Base-by-base conservation (phyloP, 2,113 vertebrate species). In the Pterocles gutturalis region DNA sequence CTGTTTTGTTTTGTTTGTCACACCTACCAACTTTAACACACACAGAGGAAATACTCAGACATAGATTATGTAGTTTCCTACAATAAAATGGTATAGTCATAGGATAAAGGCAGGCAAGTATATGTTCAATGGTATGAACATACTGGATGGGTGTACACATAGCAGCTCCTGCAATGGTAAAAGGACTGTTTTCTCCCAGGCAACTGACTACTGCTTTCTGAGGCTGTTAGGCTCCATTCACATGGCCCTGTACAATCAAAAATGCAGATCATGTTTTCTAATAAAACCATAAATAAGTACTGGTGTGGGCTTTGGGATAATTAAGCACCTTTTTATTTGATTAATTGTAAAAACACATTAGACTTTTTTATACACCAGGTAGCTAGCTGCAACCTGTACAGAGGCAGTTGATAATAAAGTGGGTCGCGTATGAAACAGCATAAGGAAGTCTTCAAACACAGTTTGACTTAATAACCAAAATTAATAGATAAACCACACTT, bases 121-220 rank as follows among this genome's bases (percentile, higher is more conserved):
- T 10, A 6, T n/a, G 25, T 41, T 66, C 62, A 62, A 10, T 48
- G 33, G 11, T 7, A 14, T 2, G 25, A 83, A 41, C 2, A 1
- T 36, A 25, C 24, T 70, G 45, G 10, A 29, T 17, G 66, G 24
- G 8, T 61, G 24, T 7, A 25, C 24, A 7, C 0, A 0, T 11
- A 34, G 45, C 62, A 54, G n/a, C 31, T 69, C 31, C 29, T 72
- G n/a, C 54, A 49, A 24, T 0, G 3, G 5, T 69, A 38, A 18
- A 49, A 83, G 12, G 25, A 70, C 6, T 7, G 6, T 60, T 31
- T 34, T 71, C 51, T 71, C 7, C 25, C 33, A 84, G 46, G 1
- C 26, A 67, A 6, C 24, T 21, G 17, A 15, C 36, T 45, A 5
- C 31, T 46, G 28, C 19, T 60, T 55, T 46, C 25, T 0, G 0